These are phyloP conservation scores for Sebastes itinus DNA, from an alignment of 2,797 vertebrate genomes.

Conservation along the genomic window DNA sequence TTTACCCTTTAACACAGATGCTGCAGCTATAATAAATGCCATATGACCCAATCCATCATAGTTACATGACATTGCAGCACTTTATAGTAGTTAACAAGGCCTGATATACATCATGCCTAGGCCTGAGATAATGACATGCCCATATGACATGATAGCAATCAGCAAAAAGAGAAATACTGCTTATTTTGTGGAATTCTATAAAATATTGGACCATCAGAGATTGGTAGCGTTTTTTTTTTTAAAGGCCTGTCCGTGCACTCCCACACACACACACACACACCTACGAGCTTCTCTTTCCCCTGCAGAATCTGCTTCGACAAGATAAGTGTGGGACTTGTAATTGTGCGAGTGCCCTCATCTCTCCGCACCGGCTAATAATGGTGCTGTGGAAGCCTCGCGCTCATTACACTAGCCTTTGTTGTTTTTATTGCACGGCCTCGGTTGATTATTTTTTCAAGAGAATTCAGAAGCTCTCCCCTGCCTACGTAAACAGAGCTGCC, in stretches of 20 bases:
- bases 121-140: conserved; percentile 51
- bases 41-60: conserved; percentile 66
- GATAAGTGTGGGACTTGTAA: conserved; percentile 82
- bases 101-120: conserved; percentile 42
- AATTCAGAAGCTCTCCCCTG: conserved; percentile 58
- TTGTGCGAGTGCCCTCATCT: conserved; percentile 80
- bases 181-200: conserved; percentile 34
- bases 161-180: conserved; percentile 4
- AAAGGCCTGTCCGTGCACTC: conserved; percentile 25
- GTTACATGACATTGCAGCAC: conserved; percentile 65
- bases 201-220: conserved; percentile 31
- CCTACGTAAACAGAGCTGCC: conserved; percentile 53
- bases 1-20: conserved; percentile 71
- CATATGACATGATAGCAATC: conserved; percentile 38
- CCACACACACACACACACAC: conserved; percentile 2
- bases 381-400: conserved; percentile 73
- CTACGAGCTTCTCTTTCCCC: conserved; percentile 41
- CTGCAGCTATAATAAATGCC: conserved; percentile 64
- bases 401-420: conserved; percentile 79
- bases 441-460: conserved; percentile 72
- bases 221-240: conserved; percentile 35
- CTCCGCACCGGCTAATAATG: conserved; percentile 75
- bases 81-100: conserved; percentile 66
- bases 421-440: conserved; percentile 70
- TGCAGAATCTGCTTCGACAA: conserved; percentile 79